A percentile compares a stretch with the other conserved stretches of the same genome.
phyloP scores from a whole-genome alignment of 2,888 invertebrate genomes.

The Nephrotoma appendiculata region DNA sequence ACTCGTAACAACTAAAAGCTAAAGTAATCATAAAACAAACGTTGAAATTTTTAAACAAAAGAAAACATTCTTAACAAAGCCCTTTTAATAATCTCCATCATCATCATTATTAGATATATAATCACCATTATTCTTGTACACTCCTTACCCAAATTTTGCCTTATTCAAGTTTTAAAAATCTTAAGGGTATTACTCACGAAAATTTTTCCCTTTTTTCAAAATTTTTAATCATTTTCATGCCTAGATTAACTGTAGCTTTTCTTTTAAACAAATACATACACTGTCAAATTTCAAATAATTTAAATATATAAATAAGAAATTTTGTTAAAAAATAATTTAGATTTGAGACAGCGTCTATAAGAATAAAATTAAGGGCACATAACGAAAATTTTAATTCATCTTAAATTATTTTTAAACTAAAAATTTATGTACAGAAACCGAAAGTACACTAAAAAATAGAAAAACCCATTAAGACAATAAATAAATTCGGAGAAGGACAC shows the following conservation, averaged over 20 bases:
- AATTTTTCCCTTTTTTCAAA: not conserved
- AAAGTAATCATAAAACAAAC: not conserved
- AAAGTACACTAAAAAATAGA: not conserved
- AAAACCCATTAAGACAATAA: not conserved
- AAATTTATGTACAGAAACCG: not conserved
- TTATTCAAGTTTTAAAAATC: not conserved
- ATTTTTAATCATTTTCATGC: not conserved
- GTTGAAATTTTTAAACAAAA: not conserved
- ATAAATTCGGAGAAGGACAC: not conserved
- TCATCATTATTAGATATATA: not conserved
- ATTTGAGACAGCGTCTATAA: not conserved
- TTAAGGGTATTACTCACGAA: not conserved
- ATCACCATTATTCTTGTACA: not conserved
- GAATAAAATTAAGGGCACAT: not conserved
- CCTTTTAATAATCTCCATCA: not conserved
- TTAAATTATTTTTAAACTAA: not conserved
- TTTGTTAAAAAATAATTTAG: not conserved
- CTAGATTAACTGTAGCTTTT: not conserved
- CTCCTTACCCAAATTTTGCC: not conserved
- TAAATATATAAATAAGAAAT: not conserved
- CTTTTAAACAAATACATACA: no score
- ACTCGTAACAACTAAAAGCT: not conserved
- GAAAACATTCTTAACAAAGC: not conserved
- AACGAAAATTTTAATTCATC: not conserved
- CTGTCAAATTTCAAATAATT: not conserved